These are phyloP conservation scores for Callitettix versicolor DNA, from an alignment of 1,140 invertebrate genomes.

Conservation along the genomic window DNA sequence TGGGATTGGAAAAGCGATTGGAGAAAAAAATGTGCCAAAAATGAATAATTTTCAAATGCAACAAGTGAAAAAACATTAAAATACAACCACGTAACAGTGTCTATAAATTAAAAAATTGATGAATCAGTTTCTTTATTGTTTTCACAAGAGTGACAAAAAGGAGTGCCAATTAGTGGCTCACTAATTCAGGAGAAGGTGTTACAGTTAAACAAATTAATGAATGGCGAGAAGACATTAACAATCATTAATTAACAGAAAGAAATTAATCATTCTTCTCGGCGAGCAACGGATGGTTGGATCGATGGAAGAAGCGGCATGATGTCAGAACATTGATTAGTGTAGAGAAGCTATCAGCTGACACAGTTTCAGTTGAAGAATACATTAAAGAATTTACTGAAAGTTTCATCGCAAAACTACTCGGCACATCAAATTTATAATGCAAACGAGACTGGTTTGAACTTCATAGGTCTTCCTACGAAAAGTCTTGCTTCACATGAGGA, in stretches of 20 bases:
- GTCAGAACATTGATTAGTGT: constrained; percentile 17
- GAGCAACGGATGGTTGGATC: constrained; percentile 25
- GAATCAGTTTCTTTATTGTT: neutral
- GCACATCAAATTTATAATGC: neutral
- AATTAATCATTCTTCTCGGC: constrained; percentile 19
- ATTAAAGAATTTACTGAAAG: neutral
- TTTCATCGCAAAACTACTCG: constrained; percentile 13
- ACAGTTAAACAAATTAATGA: neutral
- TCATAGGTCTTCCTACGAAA: constrained; percentile 22
- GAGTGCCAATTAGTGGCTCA: neutral
- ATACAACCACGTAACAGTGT: too few relatives aligned
- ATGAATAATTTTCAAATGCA: too few relatives aligned
- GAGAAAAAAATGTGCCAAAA: too few relatives aligned
- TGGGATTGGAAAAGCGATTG: too few relatives aligned
- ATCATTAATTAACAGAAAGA: neutral
- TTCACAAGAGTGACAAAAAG: neutral
- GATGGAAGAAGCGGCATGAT: constrained; percentile 23
- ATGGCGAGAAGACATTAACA: too few relatives aligned
- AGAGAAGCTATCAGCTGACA: neutral
- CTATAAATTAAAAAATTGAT: too few relatives aligned
- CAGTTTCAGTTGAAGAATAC: neutral
- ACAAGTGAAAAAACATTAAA: too few relatives aligned
- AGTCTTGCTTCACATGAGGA: neutral
- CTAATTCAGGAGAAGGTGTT: neutral
- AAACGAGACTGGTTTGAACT: constrained; percentile 23